Percentiles rank a stretch among this genome's conserved stretches.
Conservation (phyloP, 2,888 invertebrate genomes). For the Dryobota labecula region DNA sequence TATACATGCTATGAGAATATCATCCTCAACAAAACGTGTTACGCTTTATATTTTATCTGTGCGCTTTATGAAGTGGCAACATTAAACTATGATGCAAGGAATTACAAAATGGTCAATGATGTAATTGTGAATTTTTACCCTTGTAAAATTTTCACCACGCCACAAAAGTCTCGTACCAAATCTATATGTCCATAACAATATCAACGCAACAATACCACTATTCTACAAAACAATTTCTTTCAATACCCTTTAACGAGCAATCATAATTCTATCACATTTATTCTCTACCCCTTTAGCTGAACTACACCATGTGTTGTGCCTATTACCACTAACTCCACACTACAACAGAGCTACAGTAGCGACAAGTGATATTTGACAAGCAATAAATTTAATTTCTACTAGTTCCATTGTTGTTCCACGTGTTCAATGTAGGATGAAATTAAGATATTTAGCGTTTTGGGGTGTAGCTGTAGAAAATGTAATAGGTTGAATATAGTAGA, state of each 20-base stretch:
- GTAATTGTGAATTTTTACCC: too few species aligned
- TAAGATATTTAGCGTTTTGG: constrained; percentile 76
- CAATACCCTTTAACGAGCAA: constrained; percentile 75
- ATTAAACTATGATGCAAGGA: too few species aligned
- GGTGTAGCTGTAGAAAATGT: constrained; percentile 65
- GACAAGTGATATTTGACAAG: constrained; percentile 88
- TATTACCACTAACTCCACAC: constrained; percentile 81
- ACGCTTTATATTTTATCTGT: too few species aligned
- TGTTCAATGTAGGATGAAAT: constrained; percentile 84
- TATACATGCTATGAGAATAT: too few species aligned
- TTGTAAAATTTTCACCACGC: background rate
- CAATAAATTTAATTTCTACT: constrained; percentile 87
- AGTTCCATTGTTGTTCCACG: constrained; percentile 79
- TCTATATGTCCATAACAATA: background rate
- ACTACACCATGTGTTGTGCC: constrained; percentile 84
- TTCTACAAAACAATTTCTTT: constrained; percentile 52
- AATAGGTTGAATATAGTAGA: constrained; percentile 44
- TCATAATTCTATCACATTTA: constrained; percentile 75
- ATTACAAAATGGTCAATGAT: too few species aligned
- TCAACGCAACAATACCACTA: constrained; percentile 7
- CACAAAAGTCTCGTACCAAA: background rate
- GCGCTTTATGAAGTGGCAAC: too few species aligned
- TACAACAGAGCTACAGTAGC: constrained; percentile 77
- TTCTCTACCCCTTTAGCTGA: constrained; percentile 80
- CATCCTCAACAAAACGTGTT: too few species aligned